These are phyloP conservation scores for Telenomus remus DNA, from an alignment of 1,140 invertebrate genomes.

Conservation along the genomic window DNA sequence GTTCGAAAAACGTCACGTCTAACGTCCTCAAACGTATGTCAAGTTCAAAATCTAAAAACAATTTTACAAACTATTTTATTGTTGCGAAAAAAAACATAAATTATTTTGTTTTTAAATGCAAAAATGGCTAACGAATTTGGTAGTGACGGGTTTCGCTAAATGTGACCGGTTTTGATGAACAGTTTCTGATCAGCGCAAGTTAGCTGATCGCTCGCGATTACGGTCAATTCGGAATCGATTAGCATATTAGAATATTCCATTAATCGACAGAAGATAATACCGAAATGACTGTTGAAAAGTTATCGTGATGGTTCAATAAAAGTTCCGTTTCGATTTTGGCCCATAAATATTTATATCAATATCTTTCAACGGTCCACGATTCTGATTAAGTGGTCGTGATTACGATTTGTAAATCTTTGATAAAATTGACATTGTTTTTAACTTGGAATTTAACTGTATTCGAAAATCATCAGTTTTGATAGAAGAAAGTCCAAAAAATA, in stretches of 20 bases:
- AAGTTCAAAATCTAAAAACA: too few species aligned
- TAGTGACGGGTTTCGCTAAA: constrained; percentile 49
- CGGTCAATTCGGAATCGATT: constrained; percentile 45
- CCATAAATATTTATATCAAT: too few species aligned
- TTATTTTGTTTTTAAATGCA: too few species aligned
- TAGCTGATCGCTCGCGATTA: constrained; percentile 48
- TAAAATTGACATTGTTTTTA: too few species aligned
- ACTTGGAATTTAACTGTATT: too few species aligned
- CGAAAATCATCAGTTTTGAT: too few species aligned
- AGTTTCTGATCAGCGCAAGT: constrained; percentile 35
- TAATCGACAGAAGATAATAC: constrained; percentile 38
- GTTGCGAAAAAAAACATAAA: too few species aligned
- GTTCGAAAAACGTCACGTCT: constrained; percentile 35
- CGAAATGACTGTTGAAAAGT: constrained; percentile 26
- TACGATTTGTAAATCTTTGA: too few species aligned
- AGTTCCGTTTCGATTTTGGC: constrained; percentile 7
- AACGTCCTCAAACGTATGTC: background rate
- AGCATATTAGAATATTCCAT: constrained; percentile 53
- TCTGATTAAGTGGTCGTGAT: too few species aligned
- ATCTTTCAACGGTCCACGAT: too few species aligned
- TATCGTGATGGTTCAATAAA: constrained; percentile 23
- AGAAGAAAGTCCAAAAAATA: too few species aligned
- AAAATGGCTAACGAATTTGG: constrained; percentile 56
- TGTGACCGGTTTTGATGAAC: constrained; percentile 56
- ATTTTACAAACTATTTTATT: too few species aligned